These are phyloP conservation scores for Metopolophium dirhodum DNA, from an alignment of 1,140 invertebrate species.

Conservation along the genomic window DNA sequence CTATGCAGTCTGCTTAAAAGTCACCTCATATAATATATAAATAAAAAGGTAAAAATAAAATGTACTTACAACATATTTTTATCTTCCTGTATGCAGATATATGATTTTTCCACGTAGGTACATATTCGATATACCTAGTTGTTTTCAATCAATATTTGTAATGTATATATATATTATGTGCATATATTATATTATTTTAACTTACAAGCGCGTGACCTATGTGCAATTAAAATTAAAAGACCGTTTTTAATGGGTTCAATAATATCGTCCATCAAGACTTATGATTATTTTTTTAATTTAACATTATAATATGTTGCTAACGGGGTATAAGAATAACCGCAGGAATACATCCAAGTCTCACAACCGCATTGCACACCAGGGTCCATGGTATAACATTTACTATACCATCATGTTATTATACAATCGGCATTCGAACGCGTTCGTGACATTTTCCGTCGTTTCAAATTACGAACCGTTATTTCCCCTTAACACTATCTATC, in stretches of 20 bases:
- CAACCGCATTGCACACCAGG: neutral
- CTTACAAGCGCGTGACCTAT: neutral
- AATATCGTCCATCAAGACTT: neutral
- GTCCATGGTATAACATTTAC: neutral
- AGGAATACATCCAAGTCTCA: neutral
- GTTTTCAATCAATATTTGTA: neutral
- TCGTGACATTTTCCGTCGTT: neutral
- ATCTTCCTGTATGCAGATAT: neutral
- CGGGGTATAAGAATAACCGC: neutral
- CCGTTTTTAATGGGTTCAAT: neutral
- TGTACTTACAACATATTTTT: neutral
- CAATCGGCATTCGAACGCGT: neutral
- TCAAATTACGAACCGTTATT: neutral
- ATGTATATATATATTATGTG: neutral
- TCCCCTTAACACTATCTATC: neutral
- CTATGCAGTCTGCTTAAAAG: neutral
- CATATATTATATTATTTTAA: constrained; percentile 15
- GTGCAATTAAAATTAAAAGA: neutral
- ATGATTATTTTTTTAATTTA: neutral
- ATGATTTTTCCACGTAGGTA: neutral
- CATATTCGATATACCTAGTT: neutral
- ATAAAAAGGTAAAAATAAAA: neutral
- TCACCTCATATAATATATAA: neutral
- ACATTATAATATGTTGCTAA: neutral
- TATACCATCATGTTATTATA: neutral